Evolutionary conservation across 2,888 invertebrate genomes (phyloP).

Genomic region (Lepidonotus clava): DNA sequence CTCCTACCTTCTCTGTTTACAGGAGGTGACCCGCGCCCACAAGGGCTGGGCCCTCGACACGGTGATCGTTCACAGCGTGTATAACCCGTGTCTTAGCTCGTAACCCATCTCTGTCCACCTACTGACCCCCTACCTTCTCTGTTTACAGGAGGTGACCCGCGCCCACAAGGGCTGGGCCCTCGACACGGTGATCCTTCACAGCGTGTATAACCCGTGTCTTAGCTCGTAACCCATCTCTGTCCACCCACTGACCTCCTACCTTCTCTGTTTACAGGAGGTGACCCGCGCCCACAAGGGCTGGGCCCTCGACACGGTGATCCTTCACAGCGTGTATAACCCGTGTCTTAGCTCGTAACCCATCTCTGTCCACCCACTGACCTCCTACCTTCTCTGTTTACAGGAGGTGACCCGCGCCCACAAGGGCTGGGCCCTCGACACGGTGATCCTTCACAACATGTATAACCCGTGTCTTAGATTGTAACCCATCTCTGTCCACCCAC

Average conservation of each 20-base stretch:
- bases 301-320: conserved; percentile 80
- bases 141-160: conserved; percentile 79
- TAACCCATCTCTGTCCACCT: too few species aligned
- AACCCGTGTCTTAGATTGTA: too few species aligned
- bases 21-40: conserved; percentile 81
- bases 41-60: conserved; percentile 81
- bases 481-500: too few species aligned
- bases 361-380: too few species aligned
- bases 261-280: conserved; percentile 75
- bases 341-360: too few species aligned
- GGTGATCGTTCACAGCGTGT: conserved; percentile 80
- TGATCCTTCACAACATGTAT: conserved; percentile 81
- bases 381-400: conserved; percentile 65
- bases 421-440: conserved; percentile 81
- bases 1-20: conserved; percentile 52
- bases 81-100: too few species aligned
- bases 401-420: conserved; percentile 81
- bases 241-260: too few species aligned
- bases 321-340: too few species aligned
- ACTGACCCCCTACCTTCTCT: not conserved
- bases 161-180: conserved; percentile 81
- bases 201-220: too few species aligned
- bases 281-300: conserved; percentile 81
- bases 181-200: conserved; percentile 80
- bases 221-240: too few species aligned